A percentile compares a stretch with the other conserved stretches of the same genome.
phyloP scores from a whole-genome alignment of 2,797 vertebrate genomes.

The Knipowitschia caucasica region DNA sequence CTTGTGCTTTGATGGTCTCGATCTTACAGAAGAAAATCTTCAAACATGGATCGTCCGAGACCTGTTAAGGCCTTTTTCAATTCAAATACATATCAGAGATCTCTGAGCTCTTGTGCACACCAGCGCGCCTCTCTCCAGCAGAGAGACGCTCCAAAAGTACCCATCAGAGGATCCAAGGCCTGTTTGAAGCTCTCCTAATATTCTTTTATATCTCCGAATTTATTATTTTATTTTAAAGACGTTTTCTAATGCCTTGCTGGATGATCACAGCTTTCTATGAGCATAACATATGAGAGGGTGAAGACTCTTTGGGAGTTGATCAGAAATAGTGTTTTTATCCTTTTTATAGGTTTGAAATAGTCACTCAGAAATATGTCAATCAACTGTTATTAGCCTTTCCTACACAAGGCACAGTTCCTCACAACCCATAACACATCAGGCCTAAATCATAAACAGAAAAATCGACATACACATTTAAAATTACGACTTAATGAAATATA shows the following conservation, averaged over 20 bases:
- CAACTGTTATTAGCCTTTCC: too few species aligned
- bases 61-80: conserved; percentile 6
- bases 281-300: background rate
- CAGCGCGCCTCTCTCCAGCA: conserved; percentile 15
- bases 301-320: background rate
- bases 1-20: conserved; percentile 12
- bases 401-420: background rate
- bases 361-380: too few species aligned
- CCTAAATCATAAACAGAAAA: too few species aligned
- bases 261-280: conserved; percentile 12
- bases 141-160: conserved; percentile 9
- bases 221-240: conserved; percentile 7
- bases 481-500: too few species aligned
- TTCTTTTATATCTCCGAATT: conserved; percentile 13
- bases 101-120: conserved; percentile 7
- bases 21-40: conserved; percentile 23
- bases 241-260: conserved; percentile 14
- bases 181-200: conserved; percentile 23
- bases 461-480: too few species aligned
- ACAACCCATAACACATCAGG: too few species aligned
- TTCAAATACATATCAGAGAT: conserved; percentile 13
- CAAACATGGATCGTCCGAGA: conserved; percentile 20
- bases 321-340: background rate
- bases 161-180: conserved; percentile 22
- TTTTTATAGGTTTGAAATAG: too few species aligned